phyloP scores from a whole-genome alignment of 1,140 invertebrate genomes.

The Ylistrum balloti region DNA sequence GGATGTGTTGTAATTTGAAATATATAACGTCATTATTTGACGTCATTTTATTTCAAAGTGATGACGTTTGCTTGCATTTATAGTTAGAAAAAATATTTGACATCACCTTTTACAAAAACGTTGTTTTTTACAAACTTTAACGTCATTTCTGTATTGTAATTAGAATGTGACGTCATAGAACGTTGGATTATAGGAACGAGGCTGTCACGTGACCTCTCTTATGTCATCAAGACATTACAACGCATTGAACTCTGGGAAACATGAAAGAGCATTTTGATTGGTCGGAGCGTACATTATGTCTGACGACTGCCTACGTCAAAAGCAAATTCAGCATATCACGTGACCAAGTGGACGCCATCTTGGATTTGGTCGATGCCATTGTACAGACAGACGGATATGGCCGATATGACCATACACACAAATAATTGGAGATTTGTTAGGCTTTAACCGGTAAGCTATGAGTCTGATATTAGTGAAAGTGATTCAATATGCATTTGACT shows the following conservation, averaged over 20 bases:
- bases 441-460: constrained; percentile 42
- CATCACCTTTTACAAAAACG: background rate
- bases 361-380: constrained; percentile 59
- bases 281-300: constrained; percentile 36
- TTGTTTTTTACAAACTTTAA: background rate
- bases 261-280: constrained; percentile 4
- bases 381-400: constrained; percentile 47
- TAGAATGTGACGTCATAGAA: background rate
- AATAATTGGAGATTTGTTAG: constrained; percentile 37
- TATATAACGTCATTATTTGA: background rate
- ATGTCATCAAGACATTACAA: background rate
- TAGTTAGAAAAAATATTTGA: background rate
- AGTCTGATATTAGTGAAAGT: no score
- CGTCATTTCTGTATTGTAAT: background rate
- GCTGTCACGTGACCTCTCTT: constrained; percentile 22
- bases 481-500: background rate
- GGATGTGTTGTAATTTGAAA: background rate
- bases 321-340: constrained; percentile 43
- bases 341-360: constrained; percentile 57
- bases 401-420: constrained; percentile 42
- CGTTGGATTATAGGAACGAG: background rate
- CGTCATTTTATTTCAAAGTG: background rate
- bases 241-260: background rate
- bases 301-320: constrained; percentile 47
- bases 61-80: background rate